Percentiles rank a stretch among this genome's conserved stretches.
Evolutionary conservation across 1,140 invertebrate species (phyloP).

Genomic region (Telenomus remus): DNA sequence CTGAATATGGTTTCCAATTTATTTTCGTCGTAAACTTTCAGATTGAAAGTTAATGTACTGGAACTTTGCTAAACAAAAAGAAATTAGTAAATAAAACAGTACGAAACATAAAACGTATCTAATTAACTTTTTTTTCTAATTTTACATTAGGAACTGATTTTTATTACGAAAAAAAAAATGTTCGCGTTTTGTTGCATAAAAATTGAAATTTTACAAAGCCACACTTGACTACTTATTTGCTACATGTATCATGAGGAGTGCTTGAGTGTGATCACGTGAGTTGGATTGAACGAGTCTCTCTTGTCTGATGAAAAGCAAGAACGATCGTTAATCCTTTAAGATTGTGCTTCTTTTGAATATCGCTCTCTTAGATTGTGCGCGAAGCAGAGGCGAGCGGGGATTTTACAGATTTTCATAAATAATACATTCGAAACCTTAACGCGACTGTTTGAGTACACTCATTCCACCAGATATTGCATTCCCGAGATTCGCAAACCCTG

Average conservation of each 20-base stretch:
- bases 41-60: no score
- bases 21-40: no score
- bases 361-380: background rate
- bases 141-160: no score
- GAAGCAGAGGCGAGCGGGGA: background rate
- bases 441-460: constrained; percentile 16
- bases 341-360: constrained; percentile 23
- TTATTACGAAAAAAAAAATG: no score
- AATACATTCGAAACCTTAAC: constrained; percentile 12
- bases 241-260: constrained; percentile 11
- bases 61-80: no score
- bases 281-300: constrained; percentile 21
- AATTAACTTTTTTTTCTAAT: no score
- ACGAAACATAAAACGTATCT: no score
- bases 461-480: constrained; percentile 26
- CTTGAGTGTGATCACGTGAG: constrained; percentile 15
- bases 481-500: constrained; percentile 12
- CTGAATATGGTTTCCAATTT: no score
- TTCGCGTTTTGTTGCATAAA: background rate
- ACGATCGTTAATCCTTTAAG: constrained; percentile 31
- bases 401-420: constrained; percentile 13
- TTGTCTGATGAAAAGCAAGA: constrained; percentile 19
- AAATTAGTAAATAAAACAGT: no score
- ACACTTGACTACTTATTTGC: constrained; percentile 22
- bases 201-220: background rate